A percentile compares a stretch with the other conserved stretches of the same genome.
phyloP scores from a whole-genome alignment of 2,888 invertebrate genomes.

The Tillus elongatus region DNA sequence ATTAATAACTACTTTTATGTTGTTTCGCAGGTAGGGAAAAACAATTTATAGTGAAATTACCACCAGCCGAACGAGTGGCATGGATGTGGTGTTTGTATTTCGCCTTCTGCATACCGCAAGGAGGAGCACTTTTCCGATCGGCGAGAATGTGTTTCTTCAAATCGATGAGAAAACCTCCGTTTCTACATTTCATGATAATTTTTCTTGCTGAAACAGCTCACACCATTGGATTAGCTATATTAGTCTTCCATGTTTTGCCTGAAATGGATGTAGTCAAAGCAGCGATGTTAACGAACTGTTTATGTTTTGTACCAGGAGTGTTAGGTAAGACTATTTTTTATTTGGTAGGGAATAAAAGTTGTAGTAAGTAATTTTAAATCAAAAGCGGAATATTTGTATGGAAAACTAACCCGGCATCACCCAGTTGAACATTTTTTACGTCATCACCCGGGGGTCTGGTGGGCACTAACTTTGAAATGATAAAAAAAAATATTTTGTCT shows the following conservation, averaged over 20 bases:
- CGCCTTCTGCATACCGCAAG: constrained; percentile 80
- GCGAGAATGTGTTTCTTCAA: constrained; percentile 86
- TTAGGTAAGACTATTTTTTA: constrained; percentile 41
- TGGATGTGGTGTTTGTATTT: constrained; percentile 91
- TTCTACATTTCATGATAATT: constrained; percentile 57
- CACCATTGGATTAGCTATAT: constrained; percentile 74
- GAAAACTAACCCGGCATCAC: no score
- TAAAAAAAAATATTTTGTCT: no score
- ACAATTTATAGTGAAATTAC: constrained; percentile 70
- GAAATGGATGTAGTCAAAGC: constrained; percentile 90
- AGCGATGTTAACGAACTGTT: constrained; percentile 91
- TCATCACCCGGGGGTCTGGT: no score
- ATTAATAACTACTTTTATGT: no score
- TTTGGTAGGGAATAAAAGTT: no score
- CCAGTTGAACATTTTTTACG: no score
- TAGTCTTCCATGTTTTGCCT: constrained; percentile 83
- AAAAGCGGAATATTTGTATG: no score
- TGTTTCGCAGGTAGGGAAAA: constrained; percentile 85
- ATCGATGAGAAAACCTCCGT: constrained; percentile 66
- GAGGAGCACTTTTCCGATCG: constrained; percentile 76
- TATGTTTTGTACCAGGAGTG: constrained; percentile 82
- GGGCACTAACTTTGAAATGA: no score
- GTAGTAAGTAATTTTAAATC: no score
- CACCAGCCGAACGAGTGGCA: constrained; percentile 77
- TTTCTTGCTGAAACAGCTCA: constrained; percentile 82